Evolutionary conservation across 2,888 invertebrate genomes (phyloP).

Genomic region (Pristionchus entomophagus): DNA sequence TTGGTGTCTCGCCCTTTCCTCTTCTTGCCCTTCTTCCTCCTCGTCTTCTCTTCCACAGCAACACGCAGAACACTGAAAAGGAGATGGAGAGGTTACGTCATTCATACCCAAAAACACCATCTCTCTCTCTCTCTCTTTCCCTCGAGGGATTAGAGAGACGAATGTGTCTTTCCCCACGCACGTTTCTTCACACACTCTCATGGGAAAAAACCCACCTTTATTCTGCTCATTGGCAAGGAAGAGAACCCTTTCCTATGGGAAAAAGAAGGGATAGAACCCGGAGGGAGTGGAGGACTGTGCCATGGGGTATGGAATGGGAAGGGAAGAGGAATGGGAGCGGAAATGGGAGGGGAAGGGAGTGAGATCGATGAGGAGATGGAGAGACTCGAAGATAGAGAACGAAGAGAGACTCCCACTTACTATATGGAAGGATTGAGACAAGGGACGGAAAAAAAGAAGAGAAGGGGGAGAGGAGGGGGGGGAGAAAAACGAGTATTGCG

Average conservation of each 20-base stretch:
- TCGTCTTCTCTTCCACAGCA: background rate
- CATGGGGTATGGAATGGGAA: background rate
- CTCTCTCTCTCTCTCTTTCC: too few relatives aligned
- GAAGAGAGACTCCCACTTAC: constrained; percentile 42
- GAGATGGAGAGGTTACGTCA: background rate
- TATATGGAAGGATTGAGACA: constrained; percentile 25
- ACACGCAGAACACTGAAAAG: constrained; percentile 35
- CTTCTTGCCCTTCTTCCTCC: constrained; percentile 12
- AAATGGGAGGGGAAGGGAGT: background rate
- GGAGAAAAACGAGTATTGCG: background rate
- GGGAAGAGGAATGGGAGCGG: background rate
- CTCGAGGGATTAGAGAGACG: background rate
- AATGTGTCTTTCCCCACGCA: too few relatives aligned
- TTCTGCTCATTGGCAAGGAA: background rate
- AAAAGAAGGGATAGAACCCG: background rate
- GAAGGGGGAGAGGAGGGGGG: background rate
- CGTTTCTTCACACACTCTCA: too few relatives aligned
- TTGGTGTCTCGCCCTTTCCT: constrained; percentile 24
- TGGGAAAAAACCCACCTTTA: background rate
- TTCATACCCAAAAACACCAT: background rate
- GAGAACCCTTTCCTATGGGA: background rate
- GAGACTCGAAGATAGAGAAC: constrained; percentile 31
- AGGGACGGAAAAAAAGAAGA: background rate
- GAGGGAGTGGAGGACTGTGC: background rate
- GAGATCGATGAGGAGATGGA: constrained; percentile 33